Percentiles rank a stretch among this genome's conserved stretches.
Conservation (phyloP, 2,113 vertebrate genomes). For the Dolichallabes microphthalmus region DNA sequence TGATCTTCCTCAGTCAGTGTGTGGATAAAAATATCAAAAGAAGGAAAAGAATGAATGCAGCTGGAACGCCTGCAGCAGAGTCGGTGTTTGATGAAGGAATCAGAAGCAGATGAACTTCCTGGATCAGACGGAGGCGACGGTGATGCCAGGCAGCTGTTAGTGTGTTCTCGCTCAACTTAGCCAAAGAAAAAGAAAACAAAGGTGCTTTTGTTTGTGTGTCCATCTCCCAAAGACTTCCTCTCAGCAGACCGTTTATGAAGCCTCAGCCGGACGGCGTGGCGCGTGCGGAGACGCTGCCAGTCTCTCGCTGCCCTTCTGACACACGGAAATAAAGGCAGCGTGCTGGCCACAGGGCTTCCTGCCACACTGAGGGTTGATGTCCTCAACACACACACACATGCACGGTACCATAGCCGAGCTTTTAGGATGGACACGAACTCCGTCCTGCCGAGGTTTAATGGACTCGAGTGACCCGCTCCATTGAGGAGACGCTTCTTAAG, state of each 20-base stretch:
- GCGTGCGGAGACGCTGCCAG: conserved; percentile 14
- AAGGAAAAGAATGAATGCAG: background rate
- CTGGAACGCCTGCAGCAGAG: background rate
- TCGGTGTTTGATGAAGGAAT: background rate
- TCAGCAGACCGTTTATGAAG: background rate
- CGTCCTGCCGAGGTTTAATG: conserved; percentile 22
- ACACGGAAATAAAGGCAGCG: conserved; percentile 17
- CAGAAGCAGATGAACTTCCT: conserved; percentile 11
- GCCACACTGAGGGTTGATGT: conserved; percentile 9
- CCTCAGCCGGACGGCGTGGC: background rate
- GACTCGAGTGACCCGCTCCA: conserved; percentile 1
- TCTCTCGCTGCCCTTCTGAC: conserved; percentile 13
- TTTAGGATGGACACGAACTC: conserved; percentile 3
- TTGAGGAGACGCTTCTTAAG: background rate
- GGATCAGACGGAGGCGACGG: background rate
- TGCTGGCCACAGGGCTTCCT: conserved; percentile 27
- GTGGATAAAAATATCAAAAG: background rate
- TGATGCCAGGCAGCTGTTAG: background rate
- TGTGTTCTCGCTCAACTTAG: conserved; percentile 23
- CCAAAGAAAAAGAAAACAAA: conserved; percentile 36
- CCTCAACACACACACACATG: background rate
- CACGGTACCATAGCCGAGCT: background rate
- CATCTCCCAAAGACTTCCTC: conserved; percentile 35
- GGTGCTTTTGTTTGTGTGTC: conserved; percentile 36
- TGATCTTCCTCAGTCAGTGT: background rate